Conservation (phyloP, 2,113 vertebrate species). For the Rattus rattus region DNA sequence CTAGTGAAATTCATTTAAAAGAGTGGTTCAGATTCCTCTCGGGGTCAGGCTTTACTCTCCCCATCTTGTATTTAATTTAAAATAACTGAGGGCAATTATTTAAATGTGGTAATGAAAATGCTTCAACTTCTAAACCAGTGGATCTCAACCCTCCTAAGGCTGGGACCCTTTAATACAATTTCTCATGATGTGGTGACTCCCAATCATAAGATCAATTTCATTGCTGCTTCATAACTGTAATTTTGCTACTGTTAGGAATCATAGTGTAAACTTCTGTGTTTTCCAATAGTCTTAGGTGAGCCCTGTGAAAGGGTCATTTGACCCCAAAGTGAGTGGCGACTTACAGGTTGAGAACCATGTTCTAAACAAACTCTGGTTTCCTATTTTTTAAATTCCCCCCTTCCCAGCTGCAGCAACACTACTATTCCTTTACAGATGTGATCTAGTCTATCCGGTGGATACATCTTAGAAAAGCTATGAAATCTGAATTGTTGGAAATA, state of each 20-base stretch:
- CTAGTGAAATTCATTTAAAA: not conserved
- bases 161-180: not conserved
- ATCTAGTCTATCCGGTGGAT: not conserved
- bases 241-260: not conserved
- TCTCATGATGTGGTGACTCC: not conserved
- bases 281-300: not conserved
- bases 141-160: not conserved
- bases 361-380: constrained; percentile 16
- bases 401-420: not conserved
- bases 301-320: not conserved
- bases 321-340: not conserved
- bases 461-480: not conserved
- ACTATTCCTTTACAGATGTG: not conserved
- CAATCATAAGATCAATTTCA: not conserved
- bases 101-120: not conserved
- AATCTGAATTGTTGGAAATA: not conserved
- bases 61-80: not conserved
- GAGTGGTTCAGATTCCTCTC: not conserved
- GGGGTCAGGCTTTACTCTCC: not conserved
- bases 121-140: not conserved
- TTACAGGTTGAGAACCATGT: not conserved
- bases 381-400: not conserved
- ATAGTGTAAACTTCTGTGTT: not conserved
- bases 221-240: not conserved
- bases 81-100: not conserved